A percentile compares a stretch with the other conserved stretches of the same genome.
Evolutionary conservation across 2,797 vertebrate genomes (phyloP).

Genomic region (Psittacula derbiana): DNA sequence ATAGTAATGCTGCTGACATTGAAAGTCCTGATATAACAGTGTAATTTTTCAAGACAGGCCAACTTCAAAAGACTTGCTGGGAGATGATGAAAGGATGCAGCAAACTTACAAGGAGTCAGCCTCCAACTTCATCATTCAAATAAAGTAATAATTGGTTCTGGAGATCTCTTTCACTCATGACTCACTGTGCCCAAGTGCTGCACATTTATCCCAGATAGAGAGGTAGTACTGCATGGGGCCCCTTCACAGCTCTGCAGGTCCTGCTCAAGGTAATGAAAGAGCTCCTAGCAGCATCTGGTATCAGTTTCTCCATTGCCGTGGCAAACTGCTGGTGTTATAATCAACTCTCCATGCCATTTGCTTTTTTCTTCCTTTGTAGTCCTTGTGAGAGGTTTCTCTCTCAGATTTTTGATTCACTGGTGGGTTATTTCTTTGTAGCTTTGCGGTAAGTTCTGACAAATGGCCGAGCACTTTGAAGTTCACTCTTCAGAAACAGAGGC

Average conservation of each 20-base stretch:
- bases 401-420: conserved; percentile 55
- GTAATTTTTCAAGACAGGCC: neutral
- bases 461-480: neutral
- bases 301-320: conserved; percentile 41
- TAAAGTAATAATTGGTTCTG: conserved; percentile 31
- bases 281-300: conserved; percentile 49
- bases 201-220: neutral
- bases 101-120: neutral
- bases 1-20: neutral
- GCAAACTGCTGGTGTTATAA: conserved; percentile 61
- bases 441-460: conserved; percentile 35
- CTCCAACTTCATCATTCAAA: conserved; percentile 16
- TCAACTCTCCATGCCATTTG: conserved; percentile 42
- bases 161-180: neutral
- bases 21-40: neutral
- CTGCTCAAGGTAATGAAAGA: conserved; percentile 51
- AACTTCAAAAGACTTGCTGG: conserved; percentile 24
- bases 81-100: conserved; percentile 32
- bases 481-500: neutral
- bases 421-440: conserved; percentile 48
- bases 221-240: conserved; percentile 5
- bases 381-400: neutral
- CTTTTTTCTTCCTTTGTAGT: conserved; percentile 56
- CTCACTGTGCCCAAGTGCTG: rapidly evolving
- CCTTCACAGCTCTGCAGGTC: conserved; percentile 16